A percentile compares a stretch with the other conserved stretches of the same genome.
Evolutionary conservation across 2,113 vertebrate species (phyloP).

Genomic region (Todiramphus chloris): DNA sequence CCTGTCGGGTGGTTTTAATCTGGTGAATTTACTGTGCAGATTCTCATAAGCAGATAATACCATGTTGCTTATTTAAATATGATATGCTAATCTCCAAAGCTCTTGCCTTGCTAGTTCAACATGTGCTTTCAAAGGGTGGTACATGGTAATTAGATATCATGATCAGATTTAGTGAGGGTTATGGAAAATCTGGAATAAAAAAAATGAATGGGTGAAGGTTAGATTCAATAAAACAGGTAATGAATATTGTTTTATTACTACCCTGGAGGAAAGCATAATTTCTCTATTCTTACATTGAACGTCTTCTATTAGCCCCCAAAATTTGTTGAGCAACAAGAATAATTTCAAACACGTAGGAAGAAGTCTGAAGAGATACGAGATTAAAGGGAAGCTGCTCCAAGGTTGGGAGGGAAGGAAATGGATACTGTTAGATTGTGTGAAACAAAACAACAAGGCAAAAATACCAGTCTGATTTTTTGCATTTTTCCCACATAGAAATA

Average conservation of each 20-base stretch:
- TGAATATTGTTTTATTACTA: neutral
- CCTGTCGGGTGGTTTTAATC: slow-evolving; percentile 78
- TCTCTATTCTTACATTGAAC: neutral
- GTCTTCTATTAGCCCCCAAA: neutral
- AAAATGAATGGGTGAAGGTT: neutral
- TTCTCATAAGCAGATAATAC: slow-evolving; percentile 70
- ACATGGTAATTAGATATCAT: neutral
- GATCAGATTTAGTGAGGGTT: neutral
- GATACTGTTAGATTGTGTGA: neutral
- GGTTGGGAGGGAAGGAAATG: neutral
- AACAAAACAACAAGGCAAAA: neutral
- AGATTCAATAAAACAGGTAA: neutral
- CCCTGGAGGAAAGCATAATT: neutral
- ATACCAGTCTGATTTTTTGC: neutral
- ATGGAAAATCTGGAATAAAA: neutral
- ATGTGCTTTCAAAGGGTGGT: neutral
- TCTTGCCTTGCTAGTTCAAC: neutral
- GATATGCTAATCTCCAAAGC: neutral
- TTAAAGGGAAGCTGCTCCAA: neutral
- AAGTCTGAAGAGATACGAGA: neutral
- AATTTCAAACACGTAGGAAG: neutral
- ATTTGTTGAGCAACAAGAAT: neutral
- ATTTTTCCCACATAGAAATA: neutral
- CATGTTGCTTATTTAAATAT: neutral
- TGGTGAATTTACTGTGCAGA: slow-evolving; percentile 69